Conservation (phyloP, 2,113 vertebrate genomes). For the Pomatostomus ruficeps region DNA sequence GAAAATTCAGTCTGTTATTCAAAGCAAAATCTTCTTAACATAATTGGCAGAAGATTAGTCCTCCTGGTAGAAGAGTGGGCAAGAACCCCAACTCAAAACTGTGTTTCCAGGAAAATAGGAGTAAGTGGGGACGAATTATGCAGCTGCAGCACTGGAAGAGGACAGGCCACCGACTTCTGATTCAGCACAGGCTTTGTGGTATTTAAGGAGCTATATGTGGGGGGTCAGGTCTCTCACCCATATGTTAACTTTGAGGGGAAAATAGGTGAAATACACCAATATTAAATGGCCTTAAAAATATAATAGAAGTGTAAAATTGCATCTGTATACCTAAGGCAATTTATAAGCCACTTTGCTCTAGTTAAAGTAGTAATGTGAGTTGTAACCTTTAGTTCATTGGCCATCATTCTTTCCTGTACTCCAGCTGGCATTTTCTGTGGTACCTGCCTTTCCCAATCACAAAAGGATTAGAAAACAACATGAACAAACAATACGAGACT, state of each 20-base stretch:
- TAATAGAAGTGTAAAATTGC: not conserved
- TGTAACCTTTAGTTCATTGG: not conserved
- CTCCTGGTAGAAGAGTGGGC: not conserved
- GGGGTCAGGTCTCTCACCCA: not conserved
- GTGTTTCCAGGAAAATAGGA: conserved; percentile 28
- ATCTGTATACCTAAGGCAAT: not conserved
- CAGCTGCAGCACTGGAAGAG: not conserved
- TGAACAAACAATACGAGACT: not conserved
- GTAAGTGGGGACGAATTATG: not conserved
- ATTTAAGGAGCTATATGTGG: not conserved
- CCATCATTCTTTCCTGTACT: not conserved
- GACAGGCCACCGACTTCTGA: not conserved
- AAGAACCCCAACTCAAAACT: not conserved
- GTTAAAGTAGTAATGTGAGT: not conserved
- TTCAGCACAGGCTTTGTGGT: not conserved
- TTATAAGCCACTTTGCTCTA: not conserved
- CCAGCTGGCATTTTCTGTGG: not conserved
- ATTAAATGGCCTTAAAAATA: not conserved
- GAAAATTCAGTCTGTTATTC: not conserved
- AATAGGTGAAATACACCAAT: not conserved
- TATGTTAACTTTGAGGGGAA: not conserved
- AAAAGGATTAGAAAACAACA: not conserved
- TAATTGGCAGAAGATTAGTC: not conserved
- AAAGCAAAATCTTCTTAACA: not conserved
- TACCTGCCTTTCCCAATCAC: not conserved